These are phyloP conservation scores for Sebastes glaucus DNA, from an alignment of 2,797 vertebrate genomes.

Conservation along the genomic window DNA sequence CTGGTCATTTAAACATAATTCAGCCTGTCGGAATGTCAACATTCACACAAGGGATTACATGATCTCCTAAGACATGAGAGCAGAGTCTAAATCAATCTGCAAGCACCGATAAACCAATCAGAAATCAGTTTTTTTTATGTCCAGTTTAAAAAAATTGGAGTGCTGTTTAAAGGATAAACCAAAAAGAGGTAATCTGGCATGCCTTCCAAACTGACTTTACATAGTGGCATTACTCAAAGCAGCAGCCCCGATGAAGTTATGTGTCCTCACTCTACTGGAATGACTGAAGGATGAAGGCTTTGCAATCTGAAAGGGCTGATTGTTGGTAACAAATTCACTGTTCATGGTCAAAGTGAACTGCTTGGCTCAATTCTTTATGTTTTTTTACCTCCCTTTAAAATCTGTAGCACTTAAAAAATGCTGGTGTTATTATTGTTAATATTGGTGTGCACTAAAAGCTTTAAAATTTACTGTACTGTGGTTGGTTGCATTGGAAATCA, in stretches of 20 bases:
- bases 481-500: neutral
- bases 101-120: neutral
- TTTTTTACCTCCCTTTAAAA: neutral
- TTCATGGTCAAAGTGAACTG: conserved; percentile 17
- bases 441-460: neutral
- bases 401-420: neutral
- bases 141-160: conserved; percentile 1
- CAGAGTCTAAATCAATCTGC: conserved; percentile 40
- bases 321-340: conserved; percentile 21
- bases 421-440: neutral
- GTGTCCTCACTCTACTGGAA: conserved; percentile 64
- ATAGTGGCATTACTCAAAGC: conserved; percentile 54
- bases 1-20: neutral
- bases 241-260: conserved; percentile 58
- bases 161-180: conserved; percentile 31
- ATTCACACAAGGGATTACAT: neutral
- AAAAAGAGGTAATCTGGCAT: conserved; percentile 49
- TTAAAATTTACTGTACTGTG: neutral
- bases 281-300: conserved; percentile 65
- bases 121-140: conserved; percentile 18
- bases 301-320: conserved; percentile 51
- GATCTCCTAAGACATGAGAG: neutral
- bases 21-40: neutral
- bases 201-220: conserved; percentile 64
- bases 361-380: neutral